A percentile compares a stretch with the other conserved stretches of the same genome.
Evolutionary conservation across 2,888 invertebrate species (phyloP).

Genomic region (Cosmorhoe ocellata): DNA sequence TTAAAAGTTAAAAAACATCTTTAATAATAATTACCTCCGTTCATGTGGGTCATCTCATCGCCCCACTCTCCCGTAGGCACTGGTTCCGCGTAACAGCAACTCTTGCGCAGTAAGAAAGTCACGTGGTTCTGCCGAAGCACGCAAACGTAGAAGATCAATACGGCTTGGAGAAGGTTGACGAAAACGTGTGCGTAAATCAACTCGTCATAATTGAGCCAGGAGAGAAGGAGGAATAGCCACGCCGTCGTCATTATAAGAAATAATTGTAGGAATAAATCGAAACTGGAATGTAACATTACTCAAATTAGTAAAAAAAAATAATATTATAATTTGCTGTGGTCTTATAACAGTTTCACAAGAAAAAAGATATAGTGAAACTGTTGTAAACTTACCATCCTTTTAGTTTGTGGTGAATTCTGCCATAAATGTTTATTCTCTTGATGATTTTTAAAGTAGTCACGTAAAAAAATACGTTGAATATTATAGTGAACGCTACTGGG

Average conservation of each 20-base stretch:
- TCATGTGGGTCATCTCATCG: conserved; percentile 94
- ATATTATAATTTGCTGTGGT: too few relatives aligned
- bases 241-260: conserved; percentile 88
- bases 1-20: not conserved
- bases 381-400: conserved; percentile 86
- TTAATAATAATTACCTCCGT: conserved; percentile 80
- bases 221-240: conserved; percentile 90
- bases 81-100: conserved; percentile 89
- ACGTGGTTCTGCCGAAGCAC: conserved; percentile 90
- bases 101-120: conserved; percentile 89
- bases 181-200: conserved; percentile 89
- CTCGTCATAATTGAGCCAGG: conserved; percentile 88
- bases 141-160: conserved; percentile 89
- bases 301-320: too few relatives aligned
- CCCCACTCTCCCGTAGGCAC: conserved; percentile 92
- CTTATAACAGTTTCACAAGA: too few relatives aligned
- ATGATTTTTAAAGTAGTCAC: conserved; percentile 90
- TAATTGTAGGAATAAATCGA: conserved; percentile 89
- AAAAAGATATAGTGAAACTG: too few relatives aligned
- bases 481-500: conserved; percentile 89
- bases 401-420: conserved; percentile 92
- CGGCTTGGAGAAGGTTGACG: conserved; percentile 89
- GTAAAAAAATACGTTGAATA: conserved; percentile 91
- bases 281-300: conserved; percentile 80
- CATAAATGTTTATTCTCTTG: conserved; percentile 91